Percentiles rank a stretch among this genome's conserved stretches.
Evolutionary conservation across 2,888 invertebrate species (phyloP).

Genomic region (Minunthozetes semirufus): DNA sequence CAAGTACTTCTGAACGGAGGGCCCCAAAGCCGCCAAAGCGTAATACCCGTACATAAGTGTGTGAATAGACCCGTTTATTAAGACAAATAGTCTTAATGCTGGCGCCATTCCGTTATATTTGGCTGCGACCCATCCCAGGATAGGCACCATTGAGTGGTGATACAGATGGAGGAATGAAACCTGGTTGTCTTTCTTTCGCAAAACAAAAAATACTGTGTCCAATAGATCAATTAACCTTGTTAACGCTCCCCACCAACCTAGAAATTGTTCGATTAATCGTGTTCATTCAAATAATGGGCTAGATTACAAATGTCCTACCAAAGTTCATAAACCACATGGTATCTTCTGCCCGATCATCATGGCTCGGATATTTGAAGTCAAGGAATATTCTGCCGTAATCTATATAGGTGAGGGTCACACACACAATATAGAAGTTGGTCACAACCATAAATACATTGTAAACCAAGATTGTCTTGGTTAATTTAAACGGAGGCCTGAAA

Average conservation of each 20-base stretch:
- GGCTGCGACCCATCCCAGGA: slow-evolving; percentile 11
- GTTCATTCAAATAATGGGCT: too few relatives aligned
- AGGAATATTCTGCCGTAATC: too few relatives aligned
- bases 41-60: slow-evolving; percentile 92
- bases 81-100: not conserved
- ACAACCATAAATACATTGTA: too few relatives aligned
- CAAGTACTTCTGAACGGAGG: slow-evolving; percentile 66
- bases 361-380: too few relatives aligned
- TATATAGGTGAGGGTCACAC: not conserved
- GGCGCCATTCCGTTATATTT: slow-evolving; percentile 6
- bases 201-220: slow-evolving; percentile 33
- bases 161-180: slow-evolving; percentile 25
- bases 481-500: too few relatives aligned
- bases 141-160: slow-evolving; percentile 28
- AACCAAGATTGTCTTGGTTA: too few relatives aligned
- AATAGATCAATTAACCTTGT: not conserved
- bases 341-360: too few relatives aligned
- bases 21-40: slow-evolving; percentile 77
- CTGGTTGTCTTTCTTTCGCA: slow-evolving; percentile 29
- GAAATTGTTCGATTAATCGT: too few relatives aligned
- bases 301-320: too few relatives aligned
- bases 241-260: too few relatives aligned
- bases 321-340: too few relatives aligned
- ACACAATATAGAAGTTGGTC: too few relatives aligned
- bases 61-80: slow-evolving; percentile 14